Conservation (phyloP, 2,888 invertebrate species). For the Aricia artaxerxes region DNA sequence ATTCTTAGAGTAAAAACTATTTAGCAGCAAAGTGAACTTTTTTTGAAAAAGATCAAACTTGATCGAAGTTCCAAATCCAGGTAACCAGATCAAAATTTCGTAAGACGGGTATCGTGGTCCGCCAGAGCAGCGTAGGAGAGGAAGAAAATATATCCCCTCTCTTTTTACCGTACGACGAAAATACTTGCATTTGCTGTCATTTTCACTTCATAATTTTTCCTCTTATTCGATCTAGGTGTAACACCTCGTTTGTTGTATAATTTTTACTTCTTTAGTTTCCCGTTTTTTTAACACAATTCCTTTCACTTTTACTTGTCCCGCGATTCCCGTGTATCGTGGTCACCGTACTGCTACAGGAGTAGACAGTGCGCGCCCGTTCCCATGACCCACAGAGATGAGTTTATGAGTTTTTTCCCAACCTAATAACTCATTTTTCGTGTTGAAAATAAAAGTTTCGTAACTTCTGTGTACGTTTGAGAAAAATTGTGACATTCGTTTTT, state of each 20-base stretch:
- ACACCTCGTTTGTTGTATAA: too few species aligned
- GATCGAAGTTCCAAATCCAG: background rate
- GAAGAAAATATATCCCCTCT: background rate
- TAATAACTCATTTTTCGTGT: conserved; percentile 23
- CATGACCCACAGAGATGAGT: conserved; percentile 62
- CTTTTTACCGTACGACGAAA: background rate
- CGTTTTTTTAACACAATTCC: too few species aligned
- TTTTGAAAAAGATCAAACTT: too few species aligned
- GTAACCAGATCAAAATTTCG: background rate
- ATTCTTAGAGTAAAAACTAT: too few species aligned
- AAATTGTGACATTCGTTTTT: background rate
- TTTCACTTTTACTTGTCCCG: conserved; percentile 31
- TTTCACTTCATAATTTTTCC: background rate
- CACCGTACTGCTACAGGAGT: conserved; percentile 49
- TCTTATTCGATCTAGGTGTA: too few species aligned
- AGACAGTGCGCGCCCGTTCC: conserved; percentile 70
- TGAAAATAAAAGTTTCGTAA: conserved; percentile 19
- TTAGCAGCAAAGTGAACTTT: too few species aligned
- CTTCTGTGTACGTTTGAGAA: background rate
- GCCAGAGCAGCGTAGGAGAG: background rate
- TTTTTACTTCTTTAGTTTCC: background rate
- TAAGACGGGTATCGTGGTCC: background rate
- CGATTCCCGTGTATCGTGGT: conserved; percentile 39
- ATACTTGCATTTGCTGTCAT: background rate
- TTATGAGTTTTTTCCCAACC: conserved; percentile 32